A percentile compares a stretch with the other conserved stretches of the same genome.
These are phyloP conservation scores for Parascotia fuliginaria DNA, from an alignment of 2,888 invertebrate species.

Conservation along the genomic window DNA sequence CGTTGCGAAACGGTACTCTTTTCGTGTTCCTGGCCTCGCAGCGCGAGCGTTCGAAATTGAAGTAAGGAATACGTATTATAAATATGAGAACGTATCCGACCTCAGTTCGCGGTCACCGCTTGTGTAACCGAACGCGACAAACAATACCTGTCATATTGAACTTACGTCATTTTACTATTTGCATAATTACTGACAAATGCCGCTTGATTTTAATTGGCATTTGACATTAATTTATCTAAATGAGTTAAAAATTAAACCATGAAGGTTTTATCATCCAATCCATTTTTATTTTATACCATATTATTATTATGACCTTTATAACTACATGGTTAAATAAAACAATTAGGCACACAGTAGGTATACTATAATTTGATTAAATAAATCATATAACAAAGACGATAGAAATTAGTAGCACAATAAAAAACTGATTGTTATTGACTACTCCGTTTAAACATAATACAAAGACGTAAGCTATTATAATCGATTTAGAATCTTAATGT, in stretches of 20 bases:
- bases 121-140: constrained; percentile 76
- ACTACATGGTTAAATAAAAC: constrained; percentile 12
- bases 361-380: background rate
- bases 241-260: background rate
- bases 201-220: constrained; percentile 47
- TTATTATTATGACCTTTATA: background rate
- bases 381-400: constrained; percentile 9
- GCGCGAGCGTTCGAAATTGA: constrained; percentile 74
- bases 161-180: constrained; percentile 61
- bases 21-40: constrained; percentile 73
- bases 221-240: constrained; percentile 13
- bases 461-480: constrained; percentile 1
- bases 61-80: constrained; percentile 84
- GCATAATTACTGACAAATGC: constrained; percentile 55
- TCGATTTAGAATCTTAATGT: constrained; percentile 22
- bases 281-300: background rate
- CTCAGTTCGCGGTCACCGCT: constrained; percentile 80
- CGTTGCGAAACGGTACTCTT: constrained; percentile 83
- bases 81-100: constrained; percentile 84
- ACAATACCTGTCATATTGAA: constrained; percentile 69
- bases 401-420: constrained; percentile 11
- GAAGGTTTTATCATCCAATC: background rate
- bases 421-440: constrained; percentile 13
- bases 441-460: constrained; percentile 12
- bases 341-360: background rate